Evolutionary conservation across 1,140 invertebrate genomes (phyloP).

Genomic region (Paramacrobiotus metropolitanus): DNA sequence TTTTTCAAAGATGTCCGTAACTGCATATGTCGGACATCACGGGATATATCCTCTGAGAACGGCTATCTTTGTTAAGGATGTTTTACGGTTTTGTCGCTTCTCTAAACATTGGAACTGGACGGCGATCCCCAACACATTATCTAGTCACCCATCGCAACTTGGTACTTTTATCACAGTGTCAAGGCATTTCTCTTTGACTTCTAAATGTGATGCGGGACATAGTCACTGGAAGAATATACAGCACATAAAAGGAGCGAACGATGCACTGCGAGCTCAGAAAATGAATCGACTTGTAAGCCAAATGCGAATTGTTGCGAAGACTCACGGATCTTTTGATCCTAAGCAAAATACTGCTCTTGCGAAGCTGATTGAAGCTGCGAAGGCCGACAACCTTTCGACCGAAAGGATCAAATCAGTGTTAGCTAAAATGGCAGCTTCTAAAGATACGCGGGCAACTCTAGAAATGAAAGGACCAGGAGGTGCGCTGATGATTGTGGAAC

Average conservation of each 20-base stretch:
- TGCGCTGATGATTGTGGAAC: neutral
- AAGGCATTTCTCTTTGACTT: neutral
- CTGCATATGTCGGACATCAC: neutral
- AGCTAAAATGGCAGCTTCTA: neutral
- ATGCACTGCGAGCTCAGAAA: neutral
- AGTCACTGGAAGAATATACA: neutral
- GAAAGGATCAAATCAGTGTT: neutral
- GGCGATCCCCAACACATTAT: neutral
- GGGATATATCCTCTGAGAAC: neutral
- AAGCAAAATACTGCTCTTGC: neutral
- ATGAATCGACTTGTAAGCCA: neutral
- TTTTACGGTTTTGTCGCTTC: no score
- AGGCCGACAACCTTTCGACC: neutral
- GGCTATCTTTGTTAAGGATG: neutral
- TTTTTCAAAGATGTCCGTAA: no score
- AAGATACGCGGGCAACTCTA: neutral
- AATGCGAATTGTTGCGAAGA: neutral
- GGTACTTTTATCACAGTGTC: no score
- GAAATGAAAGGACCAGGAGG: neutral
- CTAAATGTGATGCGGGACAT: neutral
- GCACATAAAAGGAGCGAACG: neutral
- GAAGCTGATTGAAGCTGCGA: neutral
- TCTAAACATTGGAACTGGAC: no score
- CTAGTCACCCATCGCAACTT: neutral
- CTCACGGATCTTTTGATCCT: neutral